These are phyloP conservation scores for Entomobrya multifasciata DNA, from an alignment of 2,888 invertebrate species.

Conservation along the genomic window DNA sequence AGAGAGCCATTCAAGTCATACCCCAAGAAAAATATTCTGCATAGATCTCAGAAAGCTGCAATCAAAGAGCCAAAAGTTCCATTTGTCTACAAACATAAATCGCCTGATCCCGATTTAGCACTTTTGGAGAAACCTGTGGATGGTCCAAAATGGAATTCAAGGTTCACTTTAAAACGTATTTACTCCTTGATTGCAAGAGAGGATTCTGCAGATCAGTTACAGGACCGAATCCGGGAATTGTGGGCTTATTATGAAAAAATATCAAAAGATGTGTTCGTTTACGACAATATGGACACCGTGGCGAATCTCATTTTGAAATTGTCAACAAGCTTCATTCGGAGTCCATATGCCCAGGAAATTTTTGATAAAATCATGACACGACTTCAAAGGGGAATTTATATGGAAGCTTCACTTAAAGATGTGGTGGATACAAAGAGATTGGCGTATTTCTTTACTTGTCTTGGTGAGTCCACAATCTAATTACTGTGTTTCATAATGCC, in stretches of 20 bases:
- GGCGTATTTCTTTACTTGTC: constrained; percentile 49
- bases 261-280: constrained; percentile 68
- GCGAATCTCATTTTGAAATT: constrained; percentile 68
- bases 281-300: constrained; percentile 66
- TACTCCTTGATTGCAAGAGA: constrained; percentile 21
- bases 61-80: not conserved
- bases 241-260: constrained; percentile 72
- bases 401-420: constrained; percentile 30
- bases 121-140: not conserved
- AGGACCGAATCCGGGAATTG: constrained; percentile 41
- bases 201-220: constrained; percentile 21
- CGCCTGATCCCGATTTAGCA: not conserved
- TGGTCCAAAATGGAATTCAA: constrained; percentile 26
- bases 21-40: not conserved
- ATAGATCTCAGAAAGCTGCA: not conserved
- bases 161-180: constrained; percentile 56
- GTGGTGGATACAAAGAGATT: constrained; percentile 30
- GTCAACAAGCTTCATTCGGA: constrained; percentile 14
- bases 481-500: not conserved
- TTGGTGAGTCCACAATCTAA: constrained; percentile 31
- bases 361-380: constrained; percentile 57
- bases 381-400: constrained; percentile 57
- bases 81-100: not conserved
- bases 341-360: constrained; percentile 33
- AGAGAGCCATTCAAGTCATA: constrained; percentile 41